Conservation (phyloP, 2,797 vertebrate species). For the Fistularia tabacaria region DNA sequence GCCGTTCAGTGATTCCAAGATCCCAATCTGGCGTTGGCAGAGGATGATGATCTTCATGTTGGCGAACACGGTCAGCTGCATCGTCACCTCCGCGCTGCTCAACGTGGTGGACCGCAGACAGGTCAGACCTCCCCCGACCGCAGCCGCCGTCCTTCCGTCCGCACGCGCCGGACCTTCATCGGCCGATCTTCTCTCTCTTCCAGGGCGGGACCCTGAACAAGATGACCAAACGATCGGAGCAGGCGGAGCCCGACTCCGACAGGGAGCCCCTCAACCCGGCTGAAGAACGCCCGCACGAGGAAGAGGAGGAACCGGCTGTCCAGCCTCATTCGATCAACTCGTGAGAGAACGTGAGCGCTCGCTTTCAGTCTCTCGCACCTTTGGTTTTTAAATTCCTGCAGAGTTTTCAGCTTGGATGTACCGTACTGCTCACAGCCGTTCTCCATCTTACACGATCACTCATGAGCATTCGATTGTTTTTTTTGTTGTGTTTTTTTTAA, state of each 20-base stretch:
- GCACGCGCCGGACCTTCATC: background rate
- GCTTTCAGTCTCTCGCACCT: background rate
- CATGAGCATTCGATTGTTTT: no score
- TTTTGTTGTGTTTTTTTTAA: no score
- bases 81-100: constrained; percentile 72
- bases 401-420: no score
- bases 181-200: background rate
- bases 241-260: constrained; percentile 38
- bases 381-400: background rate
- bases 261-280: constrained; percentile 58
- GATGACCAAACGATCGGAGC: constrained; percentile 66
- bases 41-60: constrained; percentile 85
- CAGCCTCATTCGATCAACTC: constrained; percentile 45
- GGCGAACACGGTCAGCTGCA: constrained; percentile 77
- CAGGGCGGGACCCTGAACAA: constrained; percentile 81
- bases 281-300: constrained; percentile 46
- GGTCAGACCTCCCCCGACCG: constrained; percentile 48
- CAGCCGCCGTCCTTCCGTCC: background rate
- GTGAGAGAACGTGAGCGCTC: constrained; percentile 9
- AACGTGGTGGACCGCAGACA: constrained; percentile 78
- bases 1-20: constrained; percentile 75
- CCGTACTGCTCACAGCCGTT: no score
- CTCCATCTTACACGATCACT: no score
- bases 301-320: constrained; percentile 20
- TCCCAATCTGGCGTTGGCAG: constrained; percentile 81